Evolutionary conservation across 2,113 vertebrate genomes (phyloP).

Genomic region (Lynx canadensis): DNA sequence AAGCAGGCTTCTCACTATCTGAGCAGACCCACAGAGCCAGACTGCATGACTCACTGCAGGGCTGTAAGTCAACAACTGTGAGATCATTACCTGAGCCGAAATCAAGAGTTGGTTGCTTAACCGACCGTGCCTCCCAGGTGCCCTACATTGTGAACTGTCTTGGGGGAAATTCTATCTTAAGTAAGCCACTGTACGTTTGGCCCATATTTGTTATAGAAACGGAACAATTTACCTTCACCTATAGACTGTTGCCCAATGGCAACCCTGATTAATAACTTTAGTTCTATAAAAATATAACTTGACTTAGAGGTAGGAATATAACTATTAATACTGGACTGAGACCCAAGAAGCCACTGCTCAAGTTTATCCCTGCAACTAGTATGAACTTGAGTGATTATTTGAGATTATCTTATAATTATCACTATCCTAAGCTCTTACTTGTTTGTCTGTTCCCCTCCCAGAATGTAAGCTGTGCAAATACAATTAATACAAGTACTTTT

Average conservation of each 20-base stretch:
- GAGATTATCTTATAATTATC: neutral
- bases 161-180: neutral
- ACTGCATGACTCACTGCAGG: too few relatives aligned
- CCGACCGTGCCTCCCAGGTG: too few relatives aligned
- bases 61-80: too few relatives aligned
- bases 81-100: too few relatives aligned
- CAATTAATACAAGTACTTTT: neutral
- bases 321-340: neutral
- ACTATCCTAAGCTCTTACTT: neutral
- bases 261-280: neutral
- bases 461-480: neutral
- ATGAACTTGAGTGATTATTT: neutral
- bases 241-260: neutral
- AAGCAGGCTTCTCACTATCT: too few relatives aligned
- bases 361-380: neutral
- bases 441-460: neutral
- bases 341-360: neutral
- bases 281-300: neutral
- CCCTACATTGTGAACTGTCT: neutral
- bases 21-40: too few relatives aligned
- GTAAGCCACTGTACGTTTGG: neutral
- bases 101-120: too few relatives aligned
- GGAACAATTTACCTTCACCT: neutral
- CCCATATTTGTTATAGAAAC: neutral
- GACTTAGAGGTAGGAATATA: neutral